Conservation (phyloP, 2,888 invertebrate genomes). For the Callyntrura guangdongensis region DNA sequence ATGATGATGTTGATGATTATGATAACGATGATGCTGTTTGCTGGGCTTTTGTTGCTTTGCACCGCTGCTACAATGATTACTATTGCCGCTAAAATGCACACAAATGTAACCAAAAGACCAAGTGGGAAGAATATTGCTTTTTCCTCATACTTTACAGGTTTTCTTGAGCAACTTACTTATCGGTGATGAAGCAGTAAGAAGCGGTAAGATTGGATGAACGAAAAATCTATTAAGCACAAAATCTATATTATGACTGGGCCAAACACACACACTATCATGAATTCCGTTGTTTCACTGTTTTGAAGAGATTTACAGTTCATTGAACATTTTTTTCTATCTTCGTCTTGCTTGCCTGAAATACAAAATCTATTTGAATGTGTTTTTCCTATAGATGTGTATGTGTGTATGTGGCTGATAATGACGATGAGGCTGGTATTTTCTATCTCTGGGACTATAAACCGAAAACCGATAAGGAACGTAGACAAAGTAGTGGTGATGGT, state of each 20-base stretch:
- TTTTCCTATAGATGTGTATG: conserved; percentile 12
- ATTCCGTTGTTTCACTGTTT: conserved; percentile 51
- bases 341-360: background rate
- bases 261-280: background rate
- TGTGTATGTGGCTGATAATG: background rate
- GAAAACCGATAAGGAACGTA: conserved; percentile 47
- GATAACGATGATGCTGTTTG: background rate
- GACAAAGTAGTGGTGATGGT: background rate
- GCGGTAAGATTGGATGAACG: conserved; percentile 8
- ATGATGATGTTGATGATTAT: background rate
- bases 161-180: background rate
- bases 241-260: conserved; percentile 33
- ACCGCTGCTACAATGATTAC: background rate
- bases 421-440: background rate
- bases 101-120: background rate
- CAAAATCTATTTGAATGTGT: background rate
- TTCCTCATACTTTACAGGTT: background rate
- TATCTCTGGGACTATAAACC: conserved; percentile 21
- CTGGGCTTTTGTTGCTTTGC: background rate
- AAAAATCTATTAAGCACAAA: conserved; percentile 54
- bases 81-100: conserved; percentile 9
- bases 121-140: background rate
- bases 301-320: conserved; percentile 76
- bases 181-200: background rate
- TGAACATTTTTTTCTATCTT: conserved; percentile 60